Percentiles rank a stretch among this genome's conserved stretches.
phyloP scores from a whole-genome alignment of 2,888 invertebrate species.

The Therioaphis trifolii region DNA sequence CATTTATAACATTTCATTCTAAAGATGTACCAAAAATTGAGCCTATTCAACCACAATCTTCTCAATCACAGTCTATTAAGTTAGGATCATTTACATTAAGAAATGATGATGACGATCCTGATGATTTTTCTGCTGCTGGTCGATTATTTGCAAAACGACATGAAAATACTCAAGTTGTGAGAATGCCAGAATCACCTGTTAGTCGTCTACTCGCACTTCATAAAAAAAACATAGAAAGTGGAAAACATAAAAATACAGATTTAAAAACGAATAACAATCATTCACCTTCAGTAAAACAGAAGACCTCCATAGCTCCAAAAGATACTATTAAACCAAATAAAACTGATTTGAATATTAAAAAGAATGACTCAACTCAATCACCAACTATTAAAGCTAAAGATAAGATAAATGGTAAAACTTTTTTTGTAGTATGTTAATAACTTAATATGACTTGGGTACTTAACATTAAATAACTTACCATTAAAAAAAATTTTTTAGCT shows the following conservation, averaged over 20 bases:
- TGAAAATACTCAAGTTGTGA: slow-evolving; percentile 33
- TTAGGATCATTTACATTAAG: slow-evolving; percentile 72
- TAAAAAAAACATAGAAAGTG: slow-evolving; percentile 36
- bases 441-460: too few species aligned
- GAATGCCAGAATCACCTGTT: slow-evolving; percentile 47
- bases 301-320: neutral
- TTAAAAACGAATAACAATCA: neutral
- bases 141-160: slow-evolving; percentile 74
- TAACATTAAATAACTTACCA: too few species aligned
- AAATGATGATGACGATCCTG: slow-evolving; percentile 71
- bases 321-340: slow-evolving; percentile 9
- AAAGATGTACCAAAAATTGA: slow-evolving; percentile 63
- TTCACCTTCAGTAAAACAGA: neutral
- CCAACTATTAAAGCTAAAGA: slow-evolving; percentile 16
- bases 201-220: slow-evolving; percentile 31
- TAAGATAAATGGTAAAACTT: neutral
- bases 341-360: neutral
- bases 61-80: slow-evolving; percentile 65
- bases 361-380: neutral
- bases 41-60: slow-evolving; percentile 63
- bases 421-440: neutral
- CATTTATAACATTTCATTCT: slow-evolving; percentile 79
- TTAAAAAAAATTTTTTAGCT: too few species aligned
- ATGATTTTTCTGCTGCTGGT: slow-evolving; percentile 72
- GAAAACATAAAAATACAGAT: slow-evolving; percentile 6